These are phyloP conservation scores for Gambusia holbrooki DNA, from an alignment of 2,113 vertebrate species.

Conservation along the genomic window DNA sequence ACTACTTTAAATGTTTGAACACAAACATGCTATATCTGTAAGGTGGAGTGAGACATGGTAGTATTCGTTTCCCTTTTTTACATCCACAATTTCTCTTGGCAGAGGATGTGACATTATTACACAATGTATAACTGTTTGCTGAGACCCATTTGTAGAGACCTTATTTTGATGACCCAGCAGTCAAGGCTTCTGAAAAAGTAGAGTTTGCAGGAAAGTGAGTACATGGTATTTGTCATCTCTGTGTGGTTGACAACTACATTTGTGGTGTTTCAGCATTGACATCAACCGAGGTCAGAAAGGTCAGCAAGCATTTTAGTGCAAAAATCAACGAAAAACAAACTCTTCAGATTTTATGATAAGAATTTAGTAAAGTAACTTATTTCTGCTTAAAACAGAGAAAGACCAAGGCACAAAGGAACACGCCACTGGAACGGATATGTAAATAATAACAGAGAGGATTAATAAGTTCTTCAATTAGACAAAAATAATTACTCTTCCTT, in stretches of 20 bases:
- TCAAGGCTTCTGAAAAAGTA: slow-evolving; percentile 30
- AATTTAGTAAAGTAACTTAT: not conserved
- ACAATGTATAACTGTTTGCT: slow-evolving; percentile 54
- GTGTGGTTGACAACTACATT: not conserved
- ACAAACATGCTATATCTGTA: slow-evolving; percentile 14
- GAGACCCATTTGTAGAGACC: slow-evolving; percentile 23
- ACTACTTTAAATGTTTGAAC: slow-evolving; percentile 4
- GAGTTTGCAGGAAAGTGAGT: slow-evolving; percentile 14
- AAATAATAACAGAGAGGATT: not conserved
- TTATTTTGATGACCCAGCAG: slow-evolving; percentile 60
- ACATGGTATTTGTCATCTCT: slow-evolving; percentile 20
- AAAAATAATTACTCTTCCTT: not conserved
- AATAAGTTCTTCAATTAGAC: not conserved
- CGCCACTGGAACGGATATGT: not conserved
- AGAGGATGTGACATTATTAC: slow-evolving; percentile 65
- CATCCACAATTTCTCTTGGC: slow-evolving; percentile 60
- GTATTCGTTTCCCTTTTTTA: slow-evolving; percentile 70
- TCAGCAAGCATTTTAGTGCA: not conserved
- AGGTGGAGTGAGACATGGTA: slow-evolving; percentile 34
- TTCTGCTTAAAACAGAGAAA: too few species aligned
- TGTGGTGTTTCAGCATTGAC: not conserved
- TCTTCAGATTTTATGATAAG: not conserved
- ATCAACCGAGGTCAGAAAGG: not conserved
- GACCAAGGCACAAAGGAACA: too few species aligned
- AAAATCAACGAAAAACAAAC: not conserved